Evolutionary conservation across 2,888 invertebrate species (phyloP).

Genomic region (Sinelater perroti): DNA sequence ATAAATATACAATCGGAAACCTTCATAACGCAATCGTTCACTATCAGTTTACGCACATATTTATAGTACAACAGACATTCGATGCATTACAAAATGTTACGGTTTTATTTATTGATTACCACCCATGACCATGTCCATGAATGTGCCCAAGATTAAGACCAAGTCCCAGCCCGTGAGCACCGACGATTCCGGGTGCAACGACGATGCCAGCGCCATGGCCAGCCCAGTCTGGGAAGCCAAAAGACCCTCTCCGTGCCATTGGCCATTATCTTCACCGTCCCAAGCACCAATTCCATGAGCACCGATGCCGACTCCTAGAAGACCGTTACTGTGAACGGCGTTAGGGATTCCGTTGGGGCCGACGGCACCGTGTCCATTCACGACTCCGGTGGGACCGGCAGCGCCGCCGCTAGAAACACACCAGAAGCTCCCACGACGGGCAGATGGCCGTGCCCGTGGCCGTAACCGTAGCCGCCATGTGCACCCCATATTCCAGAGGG

Average conservation of each 20-base stretch:
- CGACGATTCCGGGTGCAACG: neutral
- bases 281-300: too few species aligned
- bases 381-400: slow-evolving; percentile 32
- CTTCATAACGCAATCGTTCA: too few species aligned
- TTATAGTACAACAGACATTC: too few species aligned
- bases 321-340: slow-evolving; percentile 10
- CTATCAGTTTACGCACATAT: too few species aligned
- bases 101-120: too few species aligned
- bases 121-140: neutral
- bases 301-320: neutral
- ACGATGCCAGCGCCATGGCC: slow-evolving; percentile 7
- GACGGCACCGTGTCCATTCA: slow-evolving; percentile 26
- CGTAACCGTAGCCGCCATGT: neutral
- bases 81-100: too few species aligned
- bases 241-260: slow-evolving; percentile 31
- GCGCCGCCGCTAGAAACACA: slow-evolving; percentile 20
- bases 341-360: slow-evolving; percentile 29
- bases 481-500: slow-evolving; percentile 20
- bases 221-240: slow-evolving; percentile 21
- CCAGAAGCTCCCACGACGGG: slow-evolving; percentile 28
- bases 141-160: slow-evolving; percentile 7
- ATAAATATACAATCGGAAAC: slow-evolving; percentile 7
- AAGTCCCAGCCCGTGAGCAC: slow-evolving; percentile 10
- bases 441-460: slow-evolving; percentile 10
- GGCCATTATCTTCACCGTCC: slow-evolving; percentile 24